These are phyloP conservation scores for Psilopsiagon aymara DNA, from an alignment of 2,113 vertebrate genomes.

Conservation along the genomic window DNA sequence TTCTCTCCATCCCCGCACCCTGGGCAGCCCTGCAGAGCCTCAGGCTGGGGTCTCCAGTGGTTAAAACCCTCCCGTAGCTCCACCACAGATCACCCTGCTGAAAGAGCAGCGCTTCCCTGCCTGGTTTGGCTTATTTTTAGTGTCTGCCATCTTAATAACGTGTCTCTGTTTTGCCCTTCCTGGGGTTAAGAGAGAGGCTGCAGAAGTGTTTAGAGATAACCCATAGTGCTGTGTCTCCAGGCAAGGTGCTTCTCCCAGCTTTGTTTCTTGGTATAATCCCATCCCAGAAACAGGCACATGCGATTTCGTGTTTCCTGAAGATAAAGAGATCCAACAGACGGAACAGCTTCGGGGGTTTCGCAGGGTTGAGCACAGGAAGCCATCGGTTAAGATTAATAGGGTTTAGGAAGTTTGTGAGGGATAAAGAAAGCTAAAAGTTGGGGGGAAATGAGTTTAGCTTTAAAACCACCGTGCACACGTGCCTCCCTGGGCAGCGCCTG, in stretches of 20 bases:
- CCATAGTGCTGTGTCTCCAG: background rate
- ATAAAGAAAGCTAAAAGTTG: background rate
- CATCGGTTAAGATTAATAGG: background rate
- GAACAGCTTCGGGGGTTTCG: constrained; percentile 13
- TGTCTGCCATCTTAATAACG: constrained; percentile 9
- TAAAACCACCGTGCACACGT: fast-evolving
- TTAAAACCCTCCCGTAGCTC: fast-evolving
- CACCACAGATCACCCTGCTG: fast-evolving
- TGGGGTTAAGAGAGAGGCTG: background rate
- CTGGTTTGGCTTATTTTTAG: background rate
- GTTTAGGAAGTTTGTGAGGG: background rate
- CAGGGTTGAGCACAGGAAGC: constrained; percentile 44
- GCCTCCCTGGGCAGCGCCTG: background rate
- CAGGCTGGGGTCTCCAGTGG: background rate
- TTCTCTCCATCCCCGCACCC: background rate
- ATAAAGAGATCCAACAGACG: constrained; percentile 40
- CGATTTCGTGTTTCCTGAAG: constrained; percentile 50
- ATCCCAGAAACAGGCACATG: background rate
- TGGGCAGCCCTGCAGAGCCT: background rate
- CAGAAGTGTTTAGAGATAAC: constrained; percentile 11
- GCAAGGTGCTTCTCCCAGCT: constrained; percentile 48
- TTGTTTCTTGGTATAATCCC: background rate
- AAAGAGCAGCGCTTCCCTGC: background rate
- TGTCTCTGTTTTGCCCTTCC: background rate
- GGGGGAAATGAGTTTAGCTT: background rate